Conservation (phyloP, 23 tunicate genomes). For the Botrylloides violaceus region DNA sequence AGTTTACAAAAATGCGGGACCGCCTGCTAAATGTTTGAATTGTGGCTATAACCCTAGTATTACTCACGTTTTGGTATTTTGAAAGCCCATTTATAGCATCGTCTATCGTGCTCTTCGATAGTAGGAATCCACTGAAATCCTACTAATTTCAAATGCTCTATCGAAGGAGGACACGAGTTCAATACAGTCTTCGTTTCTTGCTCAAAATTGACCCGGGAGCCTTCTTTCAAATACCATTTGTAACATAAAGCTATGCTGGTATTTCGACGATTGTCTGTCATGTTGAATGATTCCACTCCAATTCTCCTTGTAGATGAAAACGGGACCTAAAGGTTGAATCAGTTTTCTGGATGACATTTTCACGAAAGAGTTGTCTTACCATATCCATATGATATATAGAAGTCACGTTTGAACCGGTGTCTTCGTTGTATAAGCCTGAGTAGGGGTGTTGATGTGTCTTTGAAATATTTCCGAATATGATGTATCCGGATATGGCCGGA, state of each 20-base stretch:
- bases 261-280: constrained; percentile 14
- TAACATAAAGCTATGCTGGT: constrained; percentile 20
- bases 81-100: constrained; percentile 45
- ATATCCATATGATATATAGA: constrained; percentile 19
- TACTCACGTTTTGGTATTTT: constrained; percentile 22
- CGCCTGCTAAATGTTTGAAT: no score
- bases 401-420: neutral
- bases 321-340: neutral
- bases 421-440: constrained; percentile 41
- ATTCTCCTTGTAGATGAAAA: constrained; percentile 27
- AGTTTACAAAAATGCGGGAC: no score
- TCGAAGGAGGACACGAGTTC: constrained; percentile 3
- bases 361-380: neutral
- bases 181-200: neutral
- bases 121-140: neutral
- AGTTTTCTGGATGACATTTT: neutral
- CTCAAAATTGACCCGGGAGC: neutral
- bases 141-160: constrained; percentile 7
- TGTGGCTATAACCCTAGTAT: no score
- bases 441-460: constrained; percentile 18
- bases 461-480: constrained; percentile 29
- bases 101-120: neutral
- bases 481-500: constrained; percentile 48
- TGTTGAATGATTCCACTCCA: constrained; percentile 29
- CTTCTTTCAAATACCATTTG: constrained; percentile 31